Conservation (phyloP, 2,888 invertebrate genomes). For the Brachyopa scutellaris region DNA sequence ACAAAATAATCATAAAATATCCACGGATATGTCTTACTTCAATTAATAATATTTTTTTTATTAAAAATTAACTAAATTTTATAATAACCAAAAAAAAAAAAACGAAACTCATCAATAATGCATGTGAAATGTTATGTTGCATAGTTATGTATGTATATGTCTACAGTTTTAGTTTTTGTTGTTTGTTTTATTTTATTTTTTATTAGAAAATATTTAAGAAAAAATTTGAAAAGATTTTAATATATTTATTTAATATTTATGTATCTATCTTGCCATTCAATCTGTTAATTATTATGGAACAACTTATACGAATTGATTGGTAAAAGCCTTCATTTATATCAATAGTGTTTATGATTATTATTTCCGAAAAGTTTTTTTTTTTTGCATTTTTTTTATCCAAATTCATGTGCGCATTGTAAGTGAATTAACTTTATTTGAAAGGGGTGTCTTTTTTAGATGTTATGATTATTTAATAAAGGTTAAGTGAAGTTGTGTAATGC, state of each 20-base stretch:
- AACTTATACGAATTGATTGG: not conserved
- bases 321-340: not conserved
- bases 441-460: not conserved
- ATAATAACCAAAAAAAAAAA: constrained; percentile 36
- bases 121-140: constrained; percentile 64
- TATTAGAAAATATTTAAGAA: constrained; percentile 6
- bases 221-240: not conserved
- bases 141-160: constrained; percentile 48
- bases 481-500: no score
- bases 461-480: no score
- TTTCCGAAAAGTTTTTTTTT: not conserved
- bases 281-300: not conserved
- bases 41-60: constrained; percentile 65
- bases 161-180: constrained; percentile 37
- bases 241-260: constrained; percentile 38
- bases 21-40: constrained; percentile 46
- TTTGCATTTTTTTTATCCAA: not conserved
- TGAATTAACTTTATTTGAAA: not conserved
- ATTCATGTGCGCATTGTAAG: constrained; percentile 9
- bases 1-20: constrained; percentile 48
- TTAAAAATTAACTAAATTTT: constrained; percentile 48
- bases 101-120: constrained; percentile 54
- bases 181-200: constrained; percentile 25
- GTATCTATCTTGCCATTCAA: constrained; percentile 39
- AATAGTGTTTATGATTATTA: not conserved